Conservation (phyloP, 2,113 vertebrate species). For the Cichladusa arquata region DNA sequence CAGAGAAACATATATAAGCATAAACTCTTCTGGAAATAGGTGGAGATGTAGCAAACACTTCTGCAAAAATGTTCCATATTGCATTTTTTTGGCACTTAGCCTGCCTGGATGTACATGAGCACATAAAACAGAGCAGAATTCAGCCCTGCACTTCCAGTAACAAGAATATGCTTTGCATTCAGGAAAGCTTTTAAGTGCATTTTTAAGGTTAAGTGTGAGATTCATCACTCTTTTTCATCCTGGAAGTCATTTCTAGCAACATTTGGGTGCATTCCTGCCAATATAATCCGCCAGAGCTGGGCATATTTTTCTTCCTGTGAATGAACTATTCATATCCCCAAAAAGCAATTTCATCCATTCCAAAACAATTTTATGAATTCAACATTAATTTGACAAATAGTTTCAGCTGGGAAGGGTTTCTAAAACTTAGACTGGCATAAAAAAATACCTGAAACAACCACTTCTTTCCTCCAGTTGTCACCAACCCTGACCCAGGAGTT, state of each 20-base stretch:
- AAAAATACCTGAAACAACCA: background rate
- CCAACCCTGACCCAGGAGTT: background rate
- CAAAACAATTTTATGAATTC: conserved; percentile 59
- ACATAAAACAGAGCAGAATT: background rate
- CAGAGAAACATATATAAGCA: conserved; percentile 28
- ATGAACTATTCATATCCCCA: conserved; percentile 46
- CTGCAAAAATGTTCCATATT: background rate
- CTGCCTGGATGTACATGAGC: background rate
- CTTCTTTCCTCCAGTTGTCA: background rate
- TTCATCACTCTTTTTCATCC: conserved; percentile 28
- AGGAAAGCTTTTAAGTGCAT: conserved; percentile 15
- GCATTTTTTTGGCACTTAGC: conserved; percentile 47
- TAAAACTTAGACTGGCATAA: background rate
- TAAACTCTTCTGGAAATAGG: conserved; percentile 1
- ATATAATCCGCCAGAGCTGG: background rate
- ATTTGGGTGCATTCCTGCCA: conserved; percentile 17
- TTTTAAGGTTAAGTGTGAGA: conserved; percentile 41
- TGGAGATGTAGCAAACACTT: conserved; percentile 8
- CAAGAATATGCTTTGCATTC: background rate
- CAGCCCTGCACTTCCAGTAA: background rate
- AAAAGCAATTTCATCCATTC: conserved; percentile 53
- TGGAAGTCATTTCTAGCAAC: conserved; percentile 42
- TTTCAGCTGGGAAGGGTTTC: conserved; percentile 21
- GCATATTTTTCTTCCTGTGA: conserved; percentile 45
- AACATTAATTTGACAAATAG: conserved; percentile 56